Conservation (phyloP, 1,140 invertebrate species). For the Trissolcus basalis region DNA sequence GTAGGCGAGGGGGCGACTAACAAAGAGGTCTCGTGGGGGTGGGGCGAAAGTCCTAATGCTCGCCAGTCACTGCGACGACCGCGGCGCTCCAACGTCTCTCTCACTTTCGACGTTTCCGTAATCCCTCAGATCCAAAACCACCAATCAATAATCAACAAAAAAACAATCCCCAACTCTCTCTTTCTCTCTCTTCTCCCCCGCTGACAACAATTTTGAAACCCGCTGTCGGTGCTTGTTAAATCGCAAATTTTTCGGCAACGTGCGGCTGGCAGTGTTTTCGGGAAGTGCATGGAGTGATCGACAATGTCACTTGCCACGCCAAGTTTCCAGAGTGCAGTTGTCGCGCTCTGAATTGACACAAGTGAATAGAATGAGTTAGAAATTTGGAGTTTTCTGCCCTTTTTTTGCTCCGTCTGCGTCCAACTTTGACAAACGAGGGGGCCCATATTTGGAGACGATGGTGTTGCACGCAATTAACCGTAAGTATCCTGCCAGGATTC, state of each 20-base stretch:
- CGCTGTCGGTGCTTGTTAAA: slow-evolving; percentile 13
- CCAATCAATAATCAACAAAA: too few relatives aligned
- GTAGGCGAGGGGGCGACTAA: slow-evolving; percentile 20
- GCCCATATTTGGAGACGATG: slow-evolving; percentile 65
- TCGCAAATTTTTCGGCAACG: too few relatives aligned
- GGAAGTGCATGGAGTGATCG: too few relatives aligned
- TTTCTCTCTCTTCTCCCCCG: too few relatives aligned
- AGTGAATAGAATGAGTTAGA: slow-evolving; percentile 1
- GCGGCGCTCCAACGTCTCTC: slow-evolving; percentile 73
- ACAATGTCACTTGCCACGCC: too few relatives aligned
- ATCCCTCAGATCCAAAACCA: neutral
- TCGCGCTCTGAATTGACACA: too few relatives aligned
- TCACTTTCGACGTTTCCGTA: slow-evolving; percentile 8
- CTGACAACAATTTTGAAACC: too few relatives aligned
- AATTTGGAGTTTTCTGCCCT: slow-evolving; percentile 6
- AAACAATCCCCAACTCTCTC: too few relatives aligned
- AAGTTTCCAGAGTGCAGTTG: too few relatives aligned
- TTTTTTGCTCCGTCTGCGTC: slow-evolving; percentile 13
- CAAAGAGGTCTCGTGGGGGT: slow-evolving; percentile 4
- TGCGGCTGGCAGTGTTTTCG: too few relatives aligned
- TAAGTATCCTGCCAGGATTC: slow-evolving; percentile 63
- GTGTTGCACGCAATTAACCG: slow-evolving; percentile 74
- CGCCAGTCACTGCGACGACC: slow-evolving; percentile 75
- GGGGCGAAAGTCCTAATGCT: slow-evolving; percentile 62
- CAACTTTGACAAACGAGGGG: slow-evolving; percentile 11